Conservation (phyloP, 2,797 vertebrate genomes). For the Poecilia wingei region DNA sequence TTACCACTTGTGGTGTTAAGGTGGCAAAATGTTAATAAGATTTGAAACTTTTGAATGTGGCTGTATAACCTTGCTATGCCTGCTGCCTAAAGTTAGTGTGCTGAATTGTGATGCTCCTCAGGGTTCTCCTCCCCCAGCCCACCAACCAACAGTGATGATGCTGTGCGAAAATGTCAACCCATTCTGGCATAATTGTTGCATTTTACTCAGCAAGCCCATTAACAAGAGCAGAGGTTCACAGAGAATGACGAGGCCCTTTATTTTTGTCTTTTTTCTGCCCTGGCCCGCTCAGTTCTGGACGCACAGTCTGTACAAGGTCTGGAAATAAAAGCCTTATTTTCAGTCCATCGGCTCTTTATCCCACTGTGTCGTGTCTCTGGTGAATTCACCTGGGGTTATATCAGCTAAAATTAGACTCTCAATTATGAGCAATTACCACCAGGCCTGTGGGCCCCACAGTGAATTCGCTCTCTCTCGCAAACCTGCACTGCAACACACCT, state of each 20-base stretch:
- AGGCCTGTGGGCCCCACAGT: constrained; percentile 75
- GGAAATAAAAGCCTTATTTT: constrained; percentile 66
- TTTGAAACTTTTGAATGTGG: not conserved
- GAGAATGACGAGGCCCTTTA: constrained; percentile 20
- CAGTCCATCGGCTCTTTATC: constrained; percentile 64
- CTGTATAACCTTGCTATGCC: not conserved
- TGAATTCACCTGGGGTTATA: constrained; percentile 84
- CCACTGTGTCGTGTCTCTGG: constrained; percentile 76
- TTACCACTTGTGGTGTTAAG: not conserved
- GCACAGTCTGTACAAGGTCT: constrained; percentile 47
- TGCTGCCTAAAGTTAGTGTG: not conserved
- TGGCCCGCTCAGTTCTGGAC: constrained; percentile 38
- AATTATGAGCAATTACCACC: constrained; percentile 85
- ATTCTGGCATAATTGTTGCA: not conserved
- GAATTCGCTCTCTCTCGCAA: constrained; percentile 66
- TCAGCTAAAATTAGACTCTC: constrained; percentile 81
- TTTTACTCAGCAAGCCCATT: not conserved
- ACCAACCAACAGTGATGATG: not conserved
- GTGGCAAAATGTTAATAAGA: not conserved
- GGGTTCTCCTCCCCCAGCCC: not conserved
- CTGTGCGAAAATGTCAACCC: constrained; percentile 12
- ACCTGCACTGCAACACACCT: constrained; percentile 56
- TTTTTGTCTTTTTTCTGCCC: constrained; percentile 24
- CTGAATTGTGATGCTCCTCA: not conserved
- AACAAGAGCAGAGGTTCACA: not conserved